Conservation (phyloP, 2,797 vertebrate species). For the Hafferia zeledoni region DNA sequence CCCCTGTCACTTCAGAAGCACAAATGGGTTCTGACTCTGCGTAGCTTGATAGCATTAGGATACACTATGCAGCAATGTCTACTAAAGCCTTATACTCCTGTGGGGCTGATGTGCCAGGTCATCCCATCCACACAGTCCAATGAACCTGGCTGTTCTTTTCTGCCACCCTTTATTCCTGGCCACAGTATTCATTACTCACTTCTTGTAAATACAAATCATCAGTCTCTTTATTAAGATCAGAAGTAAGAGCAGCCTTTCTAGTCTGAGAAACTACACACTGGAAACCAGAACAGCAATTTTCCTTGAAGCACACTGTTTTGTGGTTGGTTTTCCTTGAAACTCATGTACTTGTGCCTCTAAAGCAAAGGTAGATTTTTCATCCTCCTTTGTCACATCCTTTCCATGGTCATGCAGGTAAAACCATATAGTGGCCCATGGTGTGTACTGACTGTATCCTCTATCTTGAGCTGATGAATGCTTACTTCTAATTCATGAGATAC, state of each 20-base stretch:
- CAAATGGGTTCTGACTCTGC: not conserved
- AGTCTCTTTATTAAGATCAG: not conserved
- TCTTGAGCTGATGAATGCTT: not conserved
- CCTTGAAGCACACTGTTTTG: not conserved
- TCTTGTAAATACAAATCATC: not conserved
- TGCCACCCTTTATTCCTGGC: not conserved
- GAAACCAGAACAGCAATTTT: not conserved
- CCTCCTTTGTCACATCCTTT: not conserved
- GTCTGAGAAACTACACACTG: not conserved
- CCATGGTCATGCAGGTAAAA: not conserved
- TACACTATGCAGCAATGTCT: not conserved
- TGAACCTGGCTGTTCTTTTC: not conserved
- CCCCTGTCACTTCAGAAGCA: not conserved
- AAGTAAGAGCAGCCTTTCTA: not conserved
- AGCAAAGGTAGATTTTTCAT: not conserved
- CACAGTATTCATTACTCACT: not conserved
- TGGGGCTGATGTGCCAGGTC: not conserved
- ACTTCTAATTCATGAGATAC: not conserved
- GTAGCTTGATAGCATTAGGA: not conserved
- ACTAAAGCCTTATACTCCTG: not conserved
- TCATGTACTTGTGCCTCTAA: rapidly evolving
- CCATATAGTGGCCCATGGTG: not conserved
- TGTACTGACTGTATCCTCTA: too few species aligned
- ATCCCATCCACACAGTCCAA: not conserved
- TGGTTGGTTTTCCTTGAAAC: not conserved